Conservation (phyloP, 2,888 invertebrate genomes). For the Cremastinae sp. region DNA sequence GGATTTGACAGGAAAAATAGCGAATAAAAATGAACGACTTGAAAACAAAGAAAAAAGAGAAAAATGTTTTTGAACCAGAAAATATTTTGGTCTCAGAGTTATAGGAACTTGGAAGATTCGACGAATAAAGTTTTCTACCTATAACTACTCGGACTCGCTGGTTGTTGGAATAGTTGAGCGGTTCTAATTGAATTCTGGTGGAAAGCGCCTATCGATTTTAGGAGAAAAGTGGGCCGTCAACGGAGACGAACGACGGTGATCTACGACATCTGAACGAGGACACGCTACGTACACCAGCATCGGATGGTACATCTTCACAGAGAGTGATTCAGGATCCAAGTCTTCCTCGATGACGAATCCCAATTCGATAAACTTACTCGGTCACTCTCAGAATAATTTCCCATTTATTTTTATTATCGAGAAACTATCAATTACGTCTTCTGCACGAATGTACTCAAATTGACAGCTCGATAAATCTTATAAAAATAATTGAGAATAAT, state of each 20-base stretch:
- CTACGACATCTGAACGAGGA: constrained; percentile 31
- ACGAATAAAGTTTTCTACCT: constrained; percentile 33
- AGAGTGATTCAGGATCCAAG: constrained; percentile 34
- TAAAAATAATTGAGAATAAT: neutral
- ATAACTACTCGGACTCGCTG: constrained; percentile 16
- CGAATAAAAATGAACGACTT: neutral
- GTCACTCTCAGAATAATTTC: neutral
- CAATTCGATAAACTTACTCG: constrained; percentile 5
- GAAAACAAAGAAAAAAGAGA: neutral
- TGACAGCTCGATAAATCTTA: neutral
- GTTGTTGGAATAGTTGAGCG: constrained; percentile 53
- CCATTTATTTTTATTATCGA: neutral
- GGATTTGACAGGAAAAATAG: constrained; percentile 35
- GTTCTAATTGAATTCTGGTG: constrained; percentile 59
- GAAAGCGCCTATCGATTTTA: constrained; percentile 58
- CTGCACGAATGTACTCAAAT: neutral
- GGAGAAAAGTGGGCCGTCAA: constrained; percentile 43
- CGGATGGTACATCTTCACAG: constrained; percentile 35
- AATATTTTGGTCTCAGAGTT: constrained; percentile 49
- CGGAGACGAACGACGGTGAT: constrained; percentile 39
- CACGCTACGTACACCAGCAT: constrained; percentile 12
- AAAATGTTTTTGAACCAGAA: constrained; percentile 38
- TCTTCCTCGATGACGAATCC: constrained; percentile 9
- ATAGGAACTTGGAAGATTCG: constrained; percentile 20
- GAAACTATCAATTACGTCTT: neutral